Base-by-base conservation (phyloP, 2,888 invertebrate species). In the Rhabditoides inermis region DNA sequence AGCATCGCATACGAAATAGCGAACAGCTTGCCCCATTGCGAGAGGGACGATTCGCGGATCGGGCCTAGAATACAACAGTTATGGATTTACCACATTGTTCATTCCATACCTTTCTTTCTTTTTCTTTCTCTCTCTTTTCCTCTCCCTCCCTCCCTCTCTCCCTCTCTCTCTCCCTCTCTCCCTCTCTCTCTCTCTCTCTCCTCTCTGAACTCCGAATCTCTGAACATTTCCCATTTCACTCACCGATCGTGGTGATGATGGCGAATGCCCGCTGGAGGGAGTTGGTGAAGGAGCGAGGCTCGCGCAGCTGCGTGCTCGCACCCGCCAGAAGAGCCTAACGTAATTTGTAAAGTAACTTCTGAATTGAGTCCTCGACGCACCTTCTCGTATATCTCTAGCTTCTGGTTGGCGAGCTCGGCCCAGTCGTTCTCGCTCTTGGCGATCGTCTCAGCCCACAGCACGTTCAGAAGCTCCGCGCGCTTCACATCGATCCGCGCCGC, bases 381-480 rank as follows among this genome's bases (percentile, higher is more conserved):
- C 44, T 67, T 67, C 39, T 73, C 73, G 46, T 73, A 73, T 15
- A 68, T 49, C 45, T 73, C 70, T 44, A 73, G 44, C 48, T 73
- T 73, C 45, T 70, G 69, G 58, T 73, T 71, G 7, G 73, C 72
- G 20, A 72, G 51, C 41, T 64, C 56, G 10, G 66, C 63, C 73
- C 73, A 73, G 40, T 73, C 72, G 40, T 68, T 65, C 54, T 73
- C 73, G 42, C 59, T 54, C 44, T 70, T 61, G 2, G 69, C 67
- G 32, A 72, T 63, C 6, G 72, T 64, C 55, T 72, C 72, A 3
- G 72, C 72, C 68, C 69, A 72, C 6, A 72, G 51, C 26, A 72
- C 70, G 50, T 72, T 72, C 30, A 72, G 54, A 41, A 72, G 46
- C 47, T 72, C 72, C 22, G 67, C 57, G 40, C 72, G 55, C 55